Evolutionary conservation across 2,888 invertebrate genomes (phyloP), one percentile per base, ranked within the genome.

Genomic region (Prosopocoilus inquinatus): DNA sequence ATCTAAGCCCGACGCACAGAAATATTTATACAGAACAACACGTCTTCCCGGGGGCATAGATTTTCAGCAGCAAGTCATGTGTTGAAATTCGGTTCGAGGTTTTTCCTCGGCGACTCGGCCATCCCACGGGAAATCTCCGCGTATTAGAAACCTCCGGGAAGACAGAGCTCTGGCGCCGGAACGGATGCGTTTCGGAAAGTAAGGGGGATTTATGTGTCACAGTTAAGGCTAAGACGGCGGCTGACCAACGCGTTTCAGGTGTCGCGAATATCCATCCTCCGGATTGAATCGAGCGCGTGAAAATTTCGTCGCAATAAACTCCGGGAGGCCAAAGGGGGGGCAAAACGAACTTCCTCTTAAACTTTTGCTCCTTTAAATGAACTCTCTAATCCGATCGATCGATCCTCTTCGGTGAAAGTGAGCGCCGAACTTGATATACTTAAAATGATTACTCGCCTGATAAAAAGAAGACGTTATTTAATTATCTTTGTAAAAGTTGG

Each of bases 121-220:
- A 58, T 68, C 71, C 64, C 70, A 45, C 51, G 70, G 70, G 71
- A 71, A 71, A 71, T 71, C 68, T 70, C 65, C 63, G 58, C 65
- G 71, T 65, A 70, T 71, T 71, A 71, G 69, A 67, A 65, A 62
- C 61, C 63, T 64, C 62, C 60, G 57, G 57, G 59, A 62, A 57
- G 64, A 64, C 60, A 61, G 64, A 62, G 65, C 59, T n/a, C n/a
- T 60, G 65, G 62, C 67, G 64, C 62, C 65, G 55, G 60, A 62
- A 64, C 69, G 66, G 67, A 68, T 67, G 68, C 60, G 66, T 60
- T 67, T 60, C 60, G 66, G 61, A 67, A 68, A 67, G 67, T 67
- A 61, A 57, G 55, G 33, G 61, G 66, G 69, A 66, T 67, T 65
- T 66, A 64, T 65, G 61, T 60, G 67, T 66, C 65, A 65, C 62